Evolutionary conservation across 2,797 vertebrate species (phyloP).

Genomic region (Hirundo rustica): DNA sequence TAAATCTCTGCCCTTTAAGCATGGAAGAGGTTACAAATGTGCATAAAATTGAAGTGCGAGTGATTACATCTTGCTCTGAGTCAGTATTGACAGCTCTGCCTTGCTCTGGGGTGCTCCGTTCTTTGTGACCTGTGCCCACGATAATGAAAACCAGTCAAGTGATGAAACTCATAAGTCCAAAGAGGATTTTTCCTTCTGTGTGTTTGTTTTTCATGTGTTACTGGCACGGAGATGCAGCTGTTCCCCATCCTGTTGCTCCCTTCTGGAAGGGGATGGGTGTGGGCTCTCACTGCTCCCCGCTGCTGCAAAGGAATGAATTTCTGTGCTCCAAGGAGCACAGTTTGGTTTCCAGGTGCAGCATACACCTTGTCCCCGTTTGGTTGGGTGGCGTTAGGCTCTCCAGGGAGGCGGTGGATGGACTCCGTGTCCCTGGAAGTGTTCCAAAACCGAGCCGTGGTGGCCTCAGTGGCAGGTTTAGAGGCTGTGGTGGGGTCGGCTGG

Average conservation of each 20-base stretch:
- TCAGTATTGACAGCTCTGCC: conserved; percentile 31
- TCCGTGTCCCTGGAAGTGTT: neutral
- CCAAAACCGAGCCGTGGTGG: fast-evolving
- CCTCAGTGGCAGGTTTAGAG: neutral
- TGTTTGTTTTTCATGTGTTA: neutral
- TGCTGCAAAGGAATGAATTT: neutral
- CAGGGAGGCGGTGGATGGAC: neutral
- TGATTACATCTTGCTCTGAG: conserved; percentile 52
- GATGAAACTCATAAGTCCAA: conserved; percentile 17
- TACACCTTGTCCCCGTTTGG: neutral
- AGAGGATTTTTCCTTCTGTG: neutral
- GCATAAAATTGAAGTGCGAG: conserved; percentile 47
- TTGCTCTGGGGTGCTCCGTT: neutral
- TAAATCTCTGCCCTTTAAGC: conserved; percentile 47
- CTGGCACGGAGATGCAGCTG: neutral
- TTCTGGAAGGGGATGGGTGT: neutral
- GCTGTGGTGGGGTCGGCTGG: neutral
- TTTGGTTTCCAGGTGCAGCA: neutral
- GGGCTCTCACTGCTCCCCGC: neutral
- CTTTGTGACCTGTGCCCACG: neutral
- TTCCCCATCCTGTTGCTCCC: neutral
- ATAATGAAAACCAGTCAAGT: conserved; percentile 56
- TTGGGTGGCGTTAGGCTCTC: neutral
- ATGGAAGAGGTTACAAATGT: conserved; percentile 56
- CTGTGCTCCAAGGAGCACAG: fast-evolving